A percentile compares a stretch with the other conserved stretches of the same genome.
Conservation (phyloP, 2,888 invertebrate species). For the Tromatobia lineatoria region DNA sequence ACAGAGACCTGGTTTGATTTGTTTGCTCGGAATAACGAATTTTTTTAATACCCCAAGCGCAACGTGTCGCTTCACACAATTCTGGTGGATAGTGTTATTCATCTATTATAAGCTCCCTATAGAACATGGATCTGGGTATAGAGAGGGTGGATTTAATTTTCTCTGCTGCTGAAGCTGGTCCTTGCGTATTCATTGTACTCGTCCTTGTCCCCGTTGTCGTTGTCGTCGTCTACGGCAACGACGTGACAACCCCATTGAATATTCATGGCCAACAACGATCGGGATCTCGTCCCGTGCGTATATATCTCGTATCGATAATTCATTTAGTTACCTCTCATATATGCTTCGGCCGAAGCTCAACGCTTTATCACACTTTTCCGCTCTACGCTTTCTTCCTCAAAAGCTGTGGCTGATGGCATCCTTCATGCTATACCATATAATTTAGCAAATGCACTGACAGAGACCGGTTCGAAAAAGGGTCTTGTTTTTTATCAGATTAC, state of each 20-base stretch:
- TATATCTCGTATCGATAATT: conserved; percentile 43
- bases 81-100: conserved; percentile 10
- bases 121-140: conserved; percentile 8
- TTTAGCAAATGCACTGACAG: not conserved
- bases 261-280: conserved; percentile 59
- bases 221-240: conserved; percentile 39
- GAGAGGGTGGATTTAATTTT: conserved; percentile 59
- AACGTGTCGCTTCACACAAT: not conserved
- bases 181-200: conserved; percentile 25
- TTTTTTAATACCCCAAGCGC: not conserved
- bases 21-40: conserved; percentile 10
- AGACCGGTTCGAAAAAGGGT: too few relatives aligned
- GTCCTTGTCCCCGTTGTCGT: conserved; percentile 19
- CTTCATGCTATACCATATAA: not conserved
- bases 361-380: conserved; percentile 8
- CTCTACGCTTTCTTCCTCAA: not conserved
- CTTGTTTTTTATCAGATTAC: too few relatives aligned
- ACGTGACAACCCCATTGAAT: conserved; percentile 55
- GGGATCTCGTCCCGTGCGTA: conserved; percentile 46
- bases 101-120: conserved; percentile 27
- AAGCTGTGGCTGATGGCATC: conserved; percentile 2
- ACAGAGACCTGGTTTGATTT: not conserved
- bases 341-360: conserved; percentile 5
- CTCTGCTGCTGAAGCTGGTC: conserved; percentile 41
- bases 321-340: conserved; percentile 43